phyloP scores from a whole-genome alignment of 1,140 invertebrate species.

The Cydia splendana region DNA sequence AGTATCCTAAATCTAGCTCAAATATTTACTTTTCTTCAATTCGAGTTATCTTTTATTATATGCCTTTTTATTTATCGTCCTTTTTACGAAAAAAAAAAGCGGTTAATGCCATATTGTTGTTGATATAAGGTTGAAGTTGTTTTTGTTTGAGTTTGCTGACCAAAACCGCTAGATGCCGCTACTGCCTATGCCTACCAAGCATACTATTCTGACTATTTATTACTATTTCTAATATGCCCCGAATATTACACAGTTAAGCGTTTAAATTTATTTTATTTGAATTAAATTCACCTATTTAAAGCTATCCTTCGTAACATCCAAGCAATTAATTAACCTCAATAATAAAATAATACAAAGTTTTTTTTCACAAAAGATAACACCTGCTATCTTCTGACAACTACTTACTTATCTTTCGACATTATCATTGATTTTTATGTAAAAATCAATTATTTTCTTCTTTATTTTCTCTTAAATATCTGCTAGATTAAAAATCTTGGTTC shows the following conservation, averaged over 20 bases:
- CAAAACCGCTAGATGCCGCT: background rate
- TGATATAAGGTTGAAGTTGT: constrained; percentile 24
- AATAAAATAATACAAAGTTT: too few species aligned
- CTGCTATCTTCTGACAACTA: background rate
- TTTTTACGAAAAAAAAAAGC: constrained; percentile 36
- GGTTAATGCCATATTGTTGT: constrained; percentile 32
- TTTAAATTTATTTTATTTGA: too few species aligned
- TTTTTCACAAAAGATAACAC: too few species aligned
- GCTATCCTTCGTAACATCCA: too few species aligned
- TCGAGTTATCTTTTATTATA: constrained; percentile 12
- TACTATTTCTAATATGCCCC: background rate
- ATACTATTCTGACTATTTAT: background rate
- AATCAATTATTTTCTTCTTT: background rate
- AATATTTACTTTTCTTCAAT: constrained; percentile 2
- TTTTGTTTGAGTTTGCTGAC: constrained; percentile 19
- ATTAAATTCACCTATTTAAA: too few species aligned
- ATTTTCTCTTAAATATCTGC: too few species aligned
- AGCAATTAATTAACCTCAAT: too few species aligned
- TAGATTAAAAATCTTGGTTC: too few species aligned
- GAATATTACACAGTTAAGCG: background rate
- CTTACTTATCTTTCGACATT: background rate
- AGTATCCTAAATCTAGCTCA: constrained; percentile 2
- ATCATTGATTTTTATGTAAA: background rate
- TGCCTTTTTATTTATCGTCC: constrained; percentile 29
- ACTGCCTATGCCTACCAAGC: background rate